Conservation (phyloP, 2,888 invertebrate species). For the Tineola bisselliella region DNA sequence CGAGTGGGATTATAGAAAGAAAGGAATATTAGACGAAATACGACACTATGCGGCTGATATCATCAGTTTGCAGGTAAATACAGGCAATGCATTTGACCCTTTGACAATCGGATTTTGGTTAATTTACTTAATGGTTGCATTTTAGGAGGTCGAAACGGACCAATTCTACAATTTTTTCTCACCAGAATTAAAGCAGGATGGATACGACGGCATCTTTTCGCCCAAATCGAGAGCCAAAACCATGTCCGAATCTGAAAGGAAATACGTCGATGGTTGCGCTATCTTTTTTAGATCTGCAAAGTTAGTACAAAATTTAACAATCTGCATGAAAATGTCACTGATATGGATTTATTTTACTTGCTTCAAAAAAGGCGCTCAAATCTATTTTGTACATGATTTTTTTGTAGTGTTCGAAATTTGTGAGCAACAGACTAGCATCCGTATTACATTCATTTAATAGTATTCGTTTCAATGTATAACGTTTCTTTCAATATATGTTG, state of each 20-base stretch:
- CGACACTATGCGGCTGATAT: slow-evolving; percentile 96
- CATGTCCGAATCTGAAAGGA: slow-evolving; percentile 95
- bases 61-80: slow-evolving; percentile 77
- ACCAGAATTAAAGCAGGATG: slow-evolving; percentile 91
- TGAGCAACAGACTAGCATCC: too few relatives aligned
- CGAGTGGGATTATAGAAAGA: slow-evolving; percentile 98
- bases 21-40: slow-evolving; percentile 96
- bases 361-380: too few relatives aligned
- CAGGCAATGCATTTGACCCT: not conserved
- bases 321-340: too few relatives aligned
- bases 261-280: slow-evolving; percentile 99
- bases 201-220: slow-evolving; percentile 95
- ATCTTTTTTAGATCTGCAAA: slow-evolving; percentile 95
- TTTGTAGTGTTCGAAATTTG: too few relatives aligned
- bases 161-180: slow-evolving; percentile 97
- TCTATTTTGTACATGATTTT: too few relatives aligned
- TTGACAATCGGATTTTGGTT: not conserved
- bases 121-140: not conserved
- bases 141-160: slow-evolving; percentile 97
- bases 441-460: too few relatives aligned
- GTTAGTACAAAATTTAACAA: slow-evolving; percentile 62
- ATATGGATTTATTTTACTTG: too few relatives aligned
- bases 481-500: too few relatives aligned
- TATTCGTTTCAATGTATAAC: too few relatives aligned
- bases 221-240: slow-evolving; percentile 98